Conservation (phyloP, 2,113 vertebrate species). For the Poicephalus meyeri region DNA sequence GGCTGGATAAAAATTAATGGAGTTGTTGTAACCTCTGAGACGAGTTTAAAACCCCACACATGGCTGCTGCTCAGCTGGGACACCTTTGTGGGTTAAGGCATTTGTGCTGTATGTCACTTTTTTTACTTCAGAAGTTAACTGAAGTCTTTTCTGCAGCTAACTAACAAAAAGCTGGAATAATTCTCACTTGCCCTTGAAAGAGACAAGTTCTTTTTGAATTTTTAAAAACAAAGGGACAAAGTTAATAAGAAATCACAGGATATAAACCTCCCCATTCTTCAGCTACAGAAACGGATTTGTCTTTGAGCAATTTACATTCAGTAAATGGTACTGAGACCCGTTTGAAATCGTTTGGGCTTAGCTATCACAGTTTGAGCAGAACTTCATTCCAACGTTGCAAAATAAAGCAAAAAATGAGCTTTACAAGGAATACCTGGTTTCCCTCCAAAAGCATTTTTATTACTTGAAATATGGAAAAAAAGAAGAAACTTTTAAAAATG, state of each 20-base stretch:
- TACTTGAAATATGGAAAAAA: constrained; percentile 40
- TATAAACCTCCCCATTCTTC: background rate
- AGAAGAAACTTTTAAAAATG: background rate
- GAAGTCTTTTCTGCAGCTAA: background rate
- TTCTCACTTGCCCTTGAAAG: background rate
- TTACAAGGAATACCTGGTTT: constrained; percentile 59
- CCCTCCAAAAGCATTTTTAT: constrained; percentile 63
- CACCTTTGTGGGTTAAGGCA: constrained; percentile 43
- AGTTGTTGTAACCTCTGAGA: background rate
- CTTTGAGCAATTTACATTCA: constrained; percentile 14
- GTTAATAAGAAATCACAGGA: background rate
- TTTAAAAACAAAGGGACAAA: background rate
- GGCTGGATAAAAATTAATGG: background rate
- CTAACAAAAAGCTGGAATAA: background rate
- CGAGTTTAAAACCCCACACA: background rate
- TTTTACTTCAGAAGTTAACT: background rate
- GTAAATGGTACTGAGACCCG: constrained; percentile 39
- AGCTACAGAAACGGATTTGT: background rate
- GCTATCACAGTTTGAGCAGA: constrained; percentile 40
- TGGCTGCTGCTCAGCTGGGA: background rate
- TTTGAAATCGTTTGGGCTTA: constrained; percentile 44
- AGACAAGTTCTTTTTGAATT: background rate
- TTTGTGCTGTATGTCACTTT: background rate
- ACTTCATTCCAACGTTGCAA: constrained; percentile 54
- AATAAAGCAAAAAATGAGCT: constrained; percentile 51